Evolutionary conservation across 2,797 vertebrate genomes (phyloP).

Genomic region (Moxostoma hubbsi): DNA sequence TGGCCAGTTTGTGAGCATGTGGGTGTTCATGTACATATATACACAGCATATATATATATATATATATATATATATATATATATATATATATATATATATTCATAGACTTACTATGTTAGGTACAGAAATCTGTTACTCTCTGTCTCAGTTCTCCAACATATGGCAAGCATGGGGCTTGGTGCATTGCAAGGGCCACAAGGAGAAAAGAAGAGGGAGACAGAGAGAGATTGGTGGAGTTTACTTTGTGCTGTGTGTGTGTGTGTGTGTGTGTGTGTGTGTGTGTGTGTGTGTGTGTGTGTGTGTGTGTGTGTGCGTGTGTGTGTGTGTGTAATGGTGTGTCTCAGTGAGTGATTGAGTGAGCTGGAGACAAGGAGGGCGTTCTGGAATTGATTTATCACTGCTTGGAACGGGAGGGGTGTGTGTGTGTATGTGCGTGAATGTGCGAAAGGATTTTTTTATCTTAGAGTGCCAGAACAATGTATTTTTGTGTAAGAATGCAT

Average conservation of each 20-base stretch:
- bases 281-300: no score
- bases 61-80: no score
- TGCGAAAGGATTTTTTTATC: conserved; percentile 42
- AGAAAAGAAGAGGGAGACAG: conserved; percentile 44
- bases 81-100: conserved; percentile 5
- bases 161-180: conserved; percentile 43
- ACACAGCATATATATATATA: no score
- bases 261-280: no score
- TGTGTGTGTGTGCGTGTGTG: conserved; percentile 26
- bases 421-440: conserved; percentile 28
- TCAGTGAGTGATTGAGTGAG: conserved; percentile 41
- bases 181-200: conserved; percentile 40
- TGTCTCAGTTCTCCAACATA: conserved; percentile 42
- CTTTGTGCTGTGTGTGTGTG: conserved; percentile 15
- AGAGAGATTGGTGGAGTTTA: conserved; percentile 49
- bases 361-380: conserved; percentile 39
- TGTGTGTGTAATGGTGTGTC: conserved; percentile 43
- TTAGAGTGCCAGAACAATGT: not conserved
- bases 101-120: conserved; percentile 37
- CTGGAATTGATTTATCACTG: conserved; percentile 54
- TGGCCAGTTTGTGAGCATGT: conserved; percentile 13
- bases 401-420: conserved; percentile 30
- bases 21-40: conserved; percentile 17
- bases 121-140: conserved; percentile 29
- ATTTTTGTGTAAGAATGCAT: not conserved